Base-by-base conservation (phyloP, 2,888 invertebrate species). In the Rotaria socialis region DNA sequence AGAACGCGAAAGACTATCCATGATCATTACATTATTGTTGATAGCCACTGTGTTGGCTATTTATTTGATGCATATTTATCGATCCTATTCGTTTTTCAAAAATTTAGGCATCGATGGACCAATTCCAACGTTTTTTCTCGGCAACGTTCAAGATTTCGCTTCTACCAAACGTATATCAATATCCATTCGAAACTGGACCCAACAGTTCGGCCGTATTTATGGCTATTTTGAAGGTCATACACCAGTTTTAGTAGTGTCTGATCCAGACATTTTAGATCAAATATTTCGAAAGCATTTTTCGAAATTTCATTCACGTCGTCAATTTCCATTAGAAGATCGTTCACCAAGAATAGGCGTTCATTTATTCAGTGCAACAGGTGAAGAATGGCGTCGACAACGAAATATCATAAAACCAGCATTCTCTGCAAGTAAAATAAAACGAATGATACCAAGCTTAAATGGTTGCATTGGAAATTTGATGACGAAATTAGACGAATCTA, bases 161-260 rank as follows among this genome's bases (percentile, higher is more conserved):
- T 0, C 3, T 14, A 55, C 56, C 19, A 52, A 85, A 47, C 27
- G 67, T 74, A 86, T 67, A 35, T 85, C 86, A 19, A 11, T 52
- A 19, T 85, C 86, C 16, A 67, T 86, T 47, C 86, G 74, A 47
- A 84, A 85, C 11, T 86, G 86, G 86, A 74, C 86, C 10, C 19
- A 74, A 75, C 67, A 43, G 22, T 86, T 50, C 35, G 86, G 86
- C 11, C 85, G 85, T 74, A 86, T 86, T 19, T 86, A 86, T 27
- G 86, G 86, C 27, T 86, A 67, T 24, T 86, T 85, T 24, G 86
- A 86, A 67, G 86, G 86, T 19, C 86, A 86, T 35, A 85, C 86
- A 55, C 86, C 86, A 27, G 86, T 86, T 43, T 14, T 86, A 27
- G 86, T 86, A 22, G 27, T 86, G 41, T 85, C 86, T 6, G 86